Evolutionary conservation across 2,888 invertebrate genomes (phyloP), one percentile per base, ranked within the genome.

Genomic region (Chironomus riparius): DNA sequence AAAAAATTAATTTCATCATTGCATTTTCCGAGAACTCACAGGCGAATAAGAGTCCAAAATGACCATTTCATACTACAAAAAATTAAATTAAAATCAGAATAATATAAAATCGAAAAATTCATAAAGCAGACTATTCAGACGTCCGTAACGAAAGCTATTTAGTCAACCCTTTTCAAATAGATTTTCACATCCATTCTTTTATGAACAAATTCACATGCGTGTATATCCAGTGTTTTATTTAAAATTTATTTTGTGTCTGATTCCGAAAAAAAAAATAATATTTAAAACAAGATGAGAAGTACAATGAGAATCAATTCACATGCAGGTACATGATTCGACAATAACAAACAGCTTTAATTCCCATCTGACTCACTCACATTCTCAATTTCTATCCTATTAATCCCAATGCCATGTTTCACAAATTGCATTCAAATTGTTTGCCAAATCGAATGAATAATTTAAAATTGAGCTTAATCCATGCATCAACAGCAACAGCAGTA

Each of bases 391-490:
- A 38, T 38, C 38, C n/a, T 50, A 50, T 28, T 68, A 68, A 68
- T 68, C 68, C 15, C 12, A 6, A 15, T 48, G 28, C 68, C 48
- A 48, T 70, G 70, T 70, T 70, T 50, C 21, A 71, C 71, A 71
- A 71, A 71, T 71, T 71, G 71, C 71, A 71, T 71, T 71, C 21
- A 56, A 71, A 71, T 71, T 71, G 71, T 71, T 56, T 50, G 15
- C 21, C 56, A 65, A 65, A 22, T 65, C 65, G 65, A 65, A 65
- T 65, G 65, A 65, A 65, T 65, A 65, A 65, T 65, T 65, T 65
- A 65, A 65, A 65, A 21, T 65, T 22, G 65, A 65, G 22, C 7
- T 18, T 56, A 56, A 56, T 56, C 56, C 56, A 56, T 15, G 56
- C 56, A 56, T 56, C 15, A 56, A 56, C 56, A 56, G 50, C 38